A percentile compares a stretch with the other conserved stretches of the same genome.
Conservation (phyloP, 1,140 invertebrate genomes). For the Phymastichus coffea region DNA sequence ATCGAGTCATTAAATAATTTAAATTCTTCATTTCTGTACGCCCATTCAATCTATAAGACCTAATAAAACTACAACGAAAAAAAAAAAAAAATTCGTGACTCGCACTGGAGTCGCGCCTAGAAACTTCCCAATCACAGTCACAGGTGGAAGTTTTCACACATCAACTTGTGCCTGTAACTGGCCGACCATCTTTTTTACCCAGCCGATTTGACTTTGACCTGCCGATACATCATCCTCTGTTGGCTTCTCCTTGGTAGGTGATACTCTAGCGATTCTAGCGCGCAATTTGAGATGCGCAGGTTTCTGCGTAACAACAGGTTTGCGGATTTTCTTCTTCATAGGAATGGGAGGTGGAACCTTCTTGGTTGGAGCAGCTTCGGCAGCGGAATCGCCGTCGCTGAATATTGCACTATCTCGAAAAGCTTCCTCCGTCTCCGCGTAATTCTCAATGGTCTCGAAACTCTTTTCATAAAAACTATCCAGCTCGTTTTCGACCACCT, state of each 20-base stretch:
- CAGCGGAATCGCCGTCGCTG: slow-evolving; percentile 67
- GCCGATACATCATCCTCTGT: slow-evolving; percentile 46
- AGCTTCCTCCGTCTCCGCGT: slow-evolving; percentile 61
- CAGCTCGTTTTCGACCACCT: slow-evolving; percentile 45
- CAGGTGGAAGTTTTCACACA: too few relatives aligned
- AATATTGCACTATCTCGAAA: slow-evolving; percentile 84
- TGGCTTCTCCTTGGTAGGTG: slow-evolving; percentile 7
- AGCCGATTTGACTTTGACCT: slow-evolving; percentile 53
- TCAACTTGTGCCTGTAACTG: slow-evolving; percentile 50
- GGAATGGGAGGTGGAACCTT: slow-evolving; percentile 51
- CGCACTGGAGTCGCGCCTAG: too few relatives aligned
- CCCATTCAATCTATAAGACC: too few relatives aligned
- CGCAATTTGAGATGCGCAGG: slow-evolving; percentile 40
- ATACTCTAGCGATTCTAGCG: slow-evolving; percentile 8
- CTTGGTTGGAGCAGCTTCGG: slow-evolving; percentile 7
- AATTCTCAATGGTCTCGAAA: slow-evolving; percentile 74
- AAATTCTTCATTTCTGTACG: too few relatives aligned
- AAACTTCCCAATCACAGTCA: too few relatives aligned
- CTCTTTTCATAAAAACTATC: slow-evolving; percentile 76
- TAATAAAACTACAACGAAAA: too few relatives aligned
- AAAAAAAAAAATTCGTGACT: too few relatives aligned
- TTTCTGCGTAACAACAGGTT: slow-evolving; percentile 38
- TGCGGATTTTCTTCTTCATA: slow-evolving; percentile 36
- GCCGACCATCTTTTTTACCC: slow-evolving; percentile 54
- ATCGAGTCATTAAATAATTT: background rate